Evolutionary conservation across 2,797 vertebrate genomes (phyloP), one percentile per base, ranked within the genome.

Genomic region (Zenarchopterus dispar): DNA sequence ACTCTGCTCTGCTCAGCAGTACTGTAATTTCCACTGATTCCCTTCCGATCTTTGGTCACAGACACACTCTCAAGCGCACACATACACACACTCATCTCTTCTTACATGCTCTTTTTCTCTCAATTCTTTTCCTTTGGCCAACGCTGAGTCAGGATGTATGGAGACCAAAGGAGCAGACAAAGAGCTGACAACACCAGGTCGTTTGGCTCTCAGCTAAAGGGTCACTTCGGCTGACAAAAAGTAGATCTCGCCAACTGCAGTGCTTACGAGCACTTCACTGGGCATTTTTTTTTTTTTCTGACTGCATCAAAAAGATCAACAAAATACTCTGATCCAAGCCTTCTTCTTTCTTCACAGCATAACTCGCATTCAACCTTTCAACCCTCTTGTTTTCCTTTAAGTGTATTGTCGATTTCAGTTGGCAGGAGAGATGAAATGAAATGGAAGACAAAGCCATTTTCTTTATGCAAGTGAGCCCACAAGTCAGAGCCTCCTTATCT

Each of bases 161-260:
- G 61, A 51, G 57, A 80, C 77, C 67, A 67, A 69, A 78, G 67
- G 75, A 82, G 79, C 69, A 82, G 84, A 88, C 82, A 86, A 88
- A 86, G 76, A 78, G 84, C 85, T 88, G 87, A 90, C 87, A 77
- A 77, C 79, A 87, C 74, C 73, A 58, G 78, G 80, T 78, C 59
- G 9, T 65, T 83, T 81, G 75, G 83, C 76, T 77, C 9, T 41
- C 44, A 45, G 74, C 18, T 6, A 67, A 69, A 66, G 59, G 64
- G 26, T 59, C 76, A 66, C 74, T 72, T 49, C 22, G 22, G 17
- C 66, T 76, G 66, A 76, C 74, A 80, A 71, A 82, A 62, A 63
- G 33, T 56, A 31, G 53, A 65, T 58, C 57, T 56, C 9, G 6
- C 4, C 39, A 5, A 54, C 28, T 1, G 15, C 8, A 8, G 46